Evolutionary conservation across 2,797 vertebrate genomes (phyloP).

Genomic region (Microhierax caerulescens): DNA sequence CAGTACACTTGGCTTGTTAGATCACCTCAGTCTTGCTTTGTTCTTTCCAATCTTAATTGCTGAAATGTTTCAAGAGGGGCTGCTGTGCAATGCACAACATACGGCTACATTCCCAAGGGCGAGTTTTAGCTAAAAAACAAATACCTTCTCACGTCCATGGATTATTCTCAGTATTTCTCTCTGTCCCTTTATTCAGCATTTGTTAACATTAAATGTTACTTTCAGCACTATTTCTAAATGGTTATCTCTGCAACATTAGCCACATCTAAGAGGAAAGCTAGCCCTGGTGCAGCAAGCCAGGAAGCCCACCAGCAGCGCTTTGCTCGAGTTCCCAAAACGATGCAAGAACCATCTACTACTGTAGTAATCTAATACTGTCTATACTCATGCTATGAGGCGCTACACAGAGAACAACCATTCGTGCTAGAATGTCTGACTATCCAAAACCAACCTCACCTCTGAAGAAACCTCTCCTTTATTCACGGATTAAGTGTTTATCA

Average conservation of each 20-base stretch:
- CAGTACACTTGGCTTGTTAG: fast-evolving
- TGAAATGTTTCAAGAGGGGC: background rate
- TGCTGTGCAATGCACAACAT: background rate
- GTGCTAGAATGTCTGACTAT: background rate
- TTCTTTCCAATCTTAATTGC: background rate
- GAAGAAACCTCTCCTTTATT: background rate
- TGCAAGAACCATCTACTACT: background rate
- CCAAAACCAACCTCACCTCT: background rate
- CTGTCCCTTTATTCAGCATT: background rate
- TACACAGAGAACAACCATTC: background rate
- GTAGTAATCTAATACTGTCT: too few species aligned
- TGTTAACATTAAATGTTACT: background rate
- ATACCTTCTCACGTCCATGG: background rate
- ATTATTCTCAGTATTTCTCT: background rate
- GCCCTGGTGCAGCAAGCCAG: background rate
- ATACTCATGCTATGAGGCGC: background rate
- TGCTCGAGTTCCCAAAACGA: fast-evolving
- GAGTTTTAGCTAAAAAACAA: background rate
- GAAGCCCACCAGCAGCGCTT: background rate
- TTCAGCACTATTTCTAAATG: background rate
- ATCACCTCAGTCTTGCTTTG: background rate
- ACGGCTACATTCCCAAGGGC: background rate
- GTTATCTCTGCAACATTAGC: background rate
- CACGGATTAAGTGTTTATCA: background rate
- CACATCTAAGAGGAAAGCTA: background rate